Evolutionary conservation across 1,140 invertebrate genomes (phyloP).

Genomic region (Littorina saxatilis): DNA sequence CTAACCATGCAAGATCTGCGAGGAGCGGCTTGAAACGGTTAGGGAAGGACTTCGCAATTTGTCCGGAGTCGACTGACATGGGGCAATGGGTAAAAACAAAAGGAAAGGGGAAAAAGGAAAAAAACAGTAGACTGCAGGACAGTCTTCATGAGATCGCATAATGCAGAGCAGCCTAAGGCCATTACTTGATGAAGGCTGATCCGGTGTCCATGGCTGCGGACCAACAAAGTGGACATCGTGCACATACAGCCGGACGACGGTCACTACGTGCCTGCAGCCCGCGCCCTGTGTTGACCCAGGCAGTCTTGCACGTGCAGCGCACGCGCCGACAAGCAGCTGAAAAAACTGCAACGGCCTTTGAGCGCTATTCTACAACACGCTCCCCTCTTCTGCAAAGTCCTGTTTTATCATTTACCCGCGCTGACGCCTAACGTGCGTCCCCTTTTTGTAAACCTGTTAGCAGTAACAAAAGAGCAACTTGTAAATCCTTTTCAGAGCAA

Average conservation of each 20-base stretch:
- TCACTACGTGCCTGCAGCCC: background rate
- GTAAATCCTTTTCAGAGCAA: constrained; percentile 5
- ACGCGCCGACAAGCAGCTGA: constrained; percentile 2
- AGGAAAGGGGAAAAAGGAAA: too few species aligned
- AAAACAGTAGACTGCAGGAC: too few species aligned
- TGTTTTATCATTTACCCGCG: background rate
- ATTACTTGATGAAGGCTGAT: too few species aligned
- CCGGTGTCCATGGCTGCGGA: too few species aligned
- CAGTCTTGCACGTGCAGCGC: background rate
- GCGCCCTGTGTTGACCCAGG: background rate
- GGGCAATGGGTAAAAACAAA: too few species aligned
- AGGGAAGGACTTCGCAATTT: too few species aligned
- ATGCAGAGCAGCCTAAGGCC: too few species aligned
- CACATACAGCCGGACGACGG: constrained; percentile 2
- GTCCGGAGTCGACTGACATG: too few species aligned
- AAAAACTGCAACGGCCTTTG: background rate
- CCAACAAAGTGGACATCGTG: too few species aligned
- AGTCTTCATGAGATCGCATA: too few species aligned
- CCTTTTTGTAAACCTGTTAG: background rate
- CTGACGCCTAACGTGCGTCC: background rate
- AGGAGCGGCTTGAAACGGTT: too few species aligned
- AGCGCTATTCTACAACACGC: background rate
- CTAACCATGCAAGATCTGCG: too few species aligned
- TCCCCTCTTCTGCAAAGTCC: background rate
- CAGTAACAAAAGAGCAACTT: background rate